Conservation (phyloP, 2,888 invertebrate genomes). For the Pantelozetes paolii region DNA sequence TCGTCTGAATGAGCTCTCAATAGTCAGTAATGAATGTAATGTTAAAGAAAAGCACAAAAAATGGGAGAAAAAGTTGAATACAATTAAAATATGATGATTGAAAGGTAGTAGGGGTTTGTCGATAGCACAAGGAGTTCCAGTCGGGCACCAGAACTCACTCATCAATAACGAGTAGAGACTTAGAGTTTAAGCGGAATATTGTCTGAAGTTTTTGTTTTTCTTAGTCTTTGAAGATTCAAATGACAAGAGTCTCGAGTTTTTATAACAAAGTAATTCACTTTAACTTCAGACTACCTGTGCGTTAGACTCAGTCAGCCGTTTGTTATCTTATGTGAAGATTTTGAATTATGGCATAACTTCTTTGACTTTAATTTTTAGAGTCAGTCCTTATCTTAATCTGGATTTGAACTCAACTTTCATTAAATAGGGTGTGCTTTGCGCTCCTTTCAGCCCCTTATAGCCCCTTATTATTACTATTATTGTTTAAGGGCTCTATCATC, state of each 20-base stretch:
- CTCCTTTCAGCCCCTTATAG: not conserved
- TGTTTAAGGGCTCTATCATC: conserved; percentile 25
- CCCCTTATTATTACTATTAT: conserved; percentile 14
- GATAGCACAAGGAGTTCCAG: not conserved
- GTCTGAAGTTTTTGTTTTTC: no score
- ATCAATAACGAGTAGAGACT: conserved; percentile 15
- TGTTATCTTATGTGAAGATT: not conserved
- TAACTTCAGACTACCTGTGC: not conserved
- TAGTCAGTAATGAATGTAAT: no score
- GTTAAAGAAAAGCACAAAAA: no score
- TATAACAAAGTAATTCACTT: conserved; percentile 13
- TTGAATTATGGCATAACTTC: conserved; percentile 10
- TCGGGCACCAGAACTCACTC: conserved; percentile 27
- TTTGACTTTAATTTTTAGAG: not conserved
- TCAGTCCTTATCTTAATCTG: conserved; percentile 17
- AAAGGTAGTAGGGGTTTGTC: not conserved
- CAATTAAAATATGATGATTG: conserved; percentile 29
- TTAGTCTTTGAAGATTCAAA: no score
- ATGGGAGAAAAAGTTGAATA: not conserved
- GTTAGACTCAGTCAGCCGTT: not conserved
- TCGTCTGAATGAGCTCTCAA: conserved; percentile 4
- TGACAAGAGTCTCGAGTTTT: conserved; percentile 1
- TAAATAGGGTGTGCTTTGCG: not conserved
- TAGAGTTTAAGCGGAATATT: not conserved
- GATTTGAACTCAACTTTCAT: conserved; percentile 26